Base-by-base conservation (phyloP, 2,113 vertebrate genomes). In the Thunnus thynnus region DNA sequence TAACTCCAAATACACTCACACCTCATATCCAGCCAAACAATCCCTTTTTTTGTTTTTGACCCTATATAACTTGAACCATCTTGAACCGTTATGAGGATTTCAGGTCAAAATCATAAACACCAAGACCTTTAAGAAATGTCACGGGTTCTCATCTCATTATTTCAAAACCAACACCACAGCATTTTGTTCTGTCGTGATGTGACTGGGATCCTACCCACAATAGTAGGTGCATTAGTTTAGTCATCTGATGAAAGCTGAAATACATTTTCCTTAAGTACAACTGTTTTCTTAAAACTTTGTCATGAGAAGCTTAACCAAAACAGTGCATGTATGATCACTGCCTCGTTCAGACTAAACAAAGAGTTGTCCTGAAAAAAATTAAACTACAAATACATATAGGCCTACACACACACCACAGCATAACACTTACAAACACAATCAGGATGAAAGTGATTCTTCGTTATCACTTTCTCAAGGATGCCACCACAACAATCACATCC, bases 1-100 rank as follows among this genome's bases (percentile, higher is more conserved):
- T 12, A 64, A 79, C 55, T 61, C n/a, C 13, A 17, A 55, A 57
- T 50, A 11, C 51, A 54, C 25, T 80, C 7, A 68, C 25, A 17
- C 13, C 27, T 72, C 9, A 27, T 18, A 67, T 25, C 36, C 36
- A 41, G 36, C 8, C 36, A 41, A 41, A 41, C 2, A 0, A 41
- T 41, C 5, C 36, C 9, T 7, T 41, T 7, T 41, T 41, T 41
- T 7, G 6, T 41, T 41, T 41, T 41, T 41, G 7, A 41, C 7
- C 36, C 32, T 36, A 30, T 41, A 41, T 41, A 9, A 41, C 36
- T 41, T 41, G 0, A 41, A 41, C 36, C 7, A 41, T 41, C 36
- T 41, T 41, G 36, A 41, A 41, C 36, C 36, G 7, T 8, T 41
- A 41, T 2, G 27, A 30, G 25, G 14, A 2, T 11, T 60, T 61